Evolutionary conservation across 2,888 invertebrate species (phyloP).

Genomic region (Pseudoips prasinana): DNA sequence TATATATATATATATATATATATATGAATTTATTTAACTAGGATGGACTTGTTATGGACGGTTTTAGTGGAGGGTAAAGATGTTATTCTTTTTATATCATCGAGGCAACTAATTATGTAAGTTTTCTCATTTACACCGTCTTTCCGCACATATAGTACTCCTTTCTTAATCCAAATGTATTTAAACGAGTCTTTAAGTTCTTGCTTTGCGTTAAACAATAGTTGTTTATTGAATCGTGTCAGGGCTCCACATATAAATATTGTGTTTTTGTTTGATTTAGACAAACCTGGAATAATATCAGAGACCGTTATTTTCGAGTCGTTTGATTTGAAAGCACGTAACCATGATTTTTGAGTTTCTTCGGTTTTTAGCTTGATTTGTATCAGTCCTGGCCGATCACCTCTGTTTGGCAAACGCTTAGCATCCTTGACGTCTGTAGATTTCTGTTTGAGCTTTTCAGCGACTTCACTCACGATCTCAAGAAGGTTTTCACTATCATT

Average conservation of each 20-base stretch:
- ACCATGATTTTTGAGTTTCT: not conserved
- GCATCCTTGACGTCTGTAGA: not conserved
- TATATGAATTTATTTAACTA: not conserved
- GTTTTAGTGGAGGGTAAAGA: not conserved
- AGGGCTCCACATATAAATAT: conserved; percentile 6
- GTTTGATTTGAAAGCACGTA: not conserved
- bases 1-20: not conserved
- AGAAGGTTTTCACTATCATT: conserved; percentile 1
- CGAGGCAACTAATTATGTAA: not conserved
- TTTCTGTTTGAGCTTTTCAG: not conserved
- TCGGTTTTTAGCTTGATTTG: conserved; percentile 3
- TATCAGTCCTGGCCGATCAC: not conserved
- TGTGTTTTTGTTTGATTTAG: not conserved
- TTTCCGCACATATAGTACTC: conserved; percentile 1
- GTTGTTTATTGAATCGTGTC: conserved; percentile 3
- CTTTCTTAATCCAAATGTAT: conserved; percentile 6
- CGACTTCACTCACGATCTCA: not conserved
- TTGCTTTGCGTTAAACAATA: conserved; percentile 30
- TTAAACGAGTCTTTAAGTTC: conserved; percentile 3
- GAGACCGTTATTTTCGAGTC: not conserved
- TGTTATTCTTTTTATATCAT: not conserved
- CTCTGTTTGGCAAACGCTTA: not conserved
- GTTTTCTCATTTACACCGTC: conserved; percentile 2
- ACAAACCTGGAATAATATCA: not conserved
- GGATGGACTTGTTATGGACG: not conserved